A percentile compares a stretch with the other conserved stretches of the same genome.
Conservation (phyloP, 2,888 invertebrate species). For the Rhyacophila evoluta region DNA sequence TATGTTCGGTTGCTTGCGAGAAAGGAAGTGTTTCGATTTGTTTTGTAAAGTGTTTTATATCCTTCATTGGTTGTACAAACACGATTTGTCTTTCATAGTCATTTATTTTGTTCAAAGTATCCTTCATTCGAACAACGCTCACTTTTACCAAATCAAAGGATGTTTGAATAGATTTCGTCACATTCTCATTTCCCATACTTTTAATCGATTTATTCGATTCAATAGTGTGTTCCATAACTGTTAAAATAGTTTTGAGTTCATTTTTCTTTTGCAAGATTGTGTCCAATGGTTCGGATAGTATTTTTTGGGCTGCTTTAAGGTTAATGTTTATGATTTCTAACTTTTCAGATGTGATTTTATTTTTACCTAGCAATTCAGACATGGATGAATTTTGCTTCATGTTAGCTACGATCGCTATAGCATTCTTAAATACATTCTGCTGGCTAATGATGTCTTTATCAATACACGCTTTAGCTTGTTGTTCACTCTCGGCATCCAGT, state of each 20-base stretch:
- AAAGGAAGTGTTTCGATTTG: slow-evolving; percentile 20
- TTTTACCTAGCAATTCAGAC: neutral
- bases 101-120: slow-evolving; percentile 48
- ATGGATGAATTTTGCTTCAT: slow-evolving; percentile 29
- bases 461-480: slow-evolving; percentile 50
- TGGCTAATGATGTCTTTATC: slow-evolving; percentile 57
- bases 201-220: slow-evolving; percentile 30
- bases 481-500: neutral
- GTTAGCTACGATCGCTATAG: slow-evolving; percentile 56
- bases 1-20: neutral
- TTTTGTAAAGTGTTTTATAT: slow-evolving; percentile 48
- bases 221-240: slow-evolving; percentile 34
- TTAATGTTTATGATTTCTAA: slow-evolving; percentile 46
- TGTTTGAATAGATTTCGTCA: slow-evolving; percentile 39
- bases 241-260: slow-evolving; percentile 37
- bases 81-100: slow-evolving; percentile 48
- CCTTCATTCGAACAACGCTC: slow-evolving; percentile 46
- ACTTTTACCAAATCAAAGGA: slow-evolving; percentile 42
- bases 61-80: slow-evolving; percentile 45
- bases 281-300: slow-evolving; percentile 47
- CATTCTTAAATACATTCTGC: slow-evolving; percentile 57
- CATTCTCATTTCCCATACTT: slow-evolving; percentile 32
- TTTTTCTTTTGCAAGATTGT: slow-evolving; percentile 41
- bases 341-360: slow-evolving; percentile 27
- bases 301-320: slow-evolving; percentile 46